These are phyloP conservation scores for Papilio helenus DNA, from an alignment of 1,140 invertebrate species.

Conservation along the genomic window DNA sequence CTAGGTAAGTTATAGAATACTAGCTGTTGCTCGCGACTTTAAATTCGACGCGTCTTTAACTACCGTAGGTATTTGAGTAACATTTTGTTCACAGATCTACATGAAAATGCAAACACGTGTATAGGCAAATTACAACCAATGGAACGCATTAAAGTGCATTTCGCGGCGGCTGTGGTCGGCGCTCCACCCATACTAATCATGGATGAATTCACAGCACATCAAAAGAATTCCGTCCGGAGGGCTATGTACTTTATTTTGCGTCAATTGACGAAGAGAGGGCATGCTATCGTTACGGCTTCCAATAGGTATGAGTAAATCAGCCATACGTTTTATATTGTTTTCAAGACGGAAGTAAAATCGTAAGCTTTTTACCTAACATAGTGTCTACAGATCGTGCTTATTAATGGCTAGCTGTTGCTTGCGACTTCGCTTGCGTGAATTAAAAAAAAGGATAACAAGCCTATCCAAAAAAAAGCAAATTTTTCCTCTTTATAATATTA, in stretches of 20 bases:
- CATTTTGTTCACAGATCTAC: conserved; percentile 50
- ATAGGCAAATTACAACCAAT: conserved; percentile 47
- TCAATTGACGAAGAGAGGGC: conserved; percentile 58
- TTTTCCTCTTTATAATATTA: no score
- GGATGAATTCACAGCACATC: conserved; percentile 68
- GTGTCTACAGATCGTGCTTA: no score
- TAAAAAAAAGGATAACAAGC: no score
- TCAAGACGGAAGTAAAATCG: neutral
- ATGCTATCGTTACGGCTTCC: conserved; percentile 59
- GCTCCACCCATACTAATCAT: conserved; percentile 63
- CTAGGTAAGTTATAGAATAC: conserved; percentile 57
- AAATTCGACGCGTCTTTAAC: no score
- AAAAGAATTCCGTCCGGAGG: conserved; percentile 61
- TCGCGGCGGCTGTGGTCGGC: conserved; percentile 61
- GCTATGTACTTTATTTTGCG: conserved; percentile 69
- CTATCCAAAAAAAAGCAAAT: no score
- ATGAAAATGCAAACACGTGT: conserved; percentile 43
- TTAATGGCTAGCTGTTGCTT: no score
- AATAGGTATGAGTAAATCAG: conserved; percentile 52
- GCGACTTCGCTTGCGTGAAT: no score
- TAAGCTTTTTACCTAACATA: no score
- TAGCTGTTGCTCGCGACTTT: no score
- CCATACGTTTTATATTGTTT: neutral
- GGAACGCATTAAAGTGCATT: conserved; percentile 57
- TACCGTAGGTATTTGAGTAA: neutral